Evolutionary conservation across 2,888 invertebrate species (phyloP), one percentile per base, ranked within the genome.

Genomic region (Parnassius orleans): DNA sequence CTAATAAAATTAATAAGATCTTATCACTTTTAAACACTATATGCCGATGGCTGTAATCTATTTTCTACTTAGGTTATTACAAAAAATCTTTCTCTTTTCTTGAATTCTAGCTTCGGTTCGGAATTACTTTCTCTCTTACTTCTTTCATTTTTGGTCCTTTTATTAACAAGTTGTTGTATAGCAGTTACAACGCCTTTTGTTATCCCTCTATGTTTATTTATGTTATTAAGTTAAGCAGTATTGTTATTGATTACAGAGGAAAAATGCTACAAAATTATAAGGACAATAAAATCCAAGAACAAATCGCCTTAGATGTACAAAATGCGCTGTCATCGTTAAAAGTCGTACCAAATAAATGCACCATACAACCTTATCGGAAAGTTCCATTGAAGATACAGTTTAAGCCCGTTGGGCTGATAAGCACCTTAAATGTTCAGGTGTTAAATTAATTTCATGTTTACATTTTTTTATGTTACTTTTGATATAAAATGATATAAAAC

Each of bases 371-470:
- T 1, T 77, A 86, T 60, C 81, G 77, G 63, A 90, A 87, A 72
- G 79, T 83, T 10, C 81, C 87, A 2, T 62, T 91, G 61, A 90
- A 86, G 70, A 88, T 91, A 75, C 86, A 85, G 57, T 90, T 90
- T 60, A 90, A 89, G 65, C 91, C 91, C 3, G 73, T 87, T 19
- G 90, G 87, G 10, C 75, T 88, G 78, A 90, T 91, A 59, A 89
- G 80, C 63, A 76, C 77, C 9, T 78, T 91, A 1, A 79, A 86
- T 65, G 83, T 87, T 59, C 90, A 90, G 85, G 91, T 90, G 43
- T 14, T 3, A 33, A 0, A 33, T 33, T 33, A 3, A 10, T 15
- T 56, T 15, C 42, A 56, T 59, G 19, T 51, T 15, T 55, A 9
- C 0, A 44, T 53, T 33, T 24, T 24, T 19, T 19, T 19, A 19